These are phyloP conservation scores for Pemphredon lugubris DNA, from an alignment of 2,888 invertebrate species.

Conservation along the genomic window DNA sequence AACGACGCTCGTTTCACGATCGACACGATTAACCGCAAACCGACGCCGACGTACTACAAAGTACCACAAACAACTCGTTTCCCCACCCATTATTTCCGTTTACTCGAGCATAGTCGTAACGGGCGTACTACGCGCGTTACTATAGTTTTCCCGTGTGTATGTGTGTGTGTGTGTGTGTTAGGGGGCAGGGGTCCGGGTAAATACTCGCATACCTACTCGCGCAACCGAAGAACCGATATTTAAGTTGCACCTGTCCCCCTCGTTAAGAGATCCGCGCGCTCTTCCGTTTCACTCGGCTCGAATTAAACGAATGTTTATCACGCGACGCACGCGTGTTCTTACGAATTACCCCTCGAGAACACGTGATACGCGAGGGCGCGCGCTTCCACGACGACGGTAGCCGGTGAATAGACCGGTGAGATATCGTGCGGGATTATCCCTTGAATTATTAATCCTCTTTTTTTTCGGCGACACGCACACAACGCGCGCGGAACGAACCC, in stretches of 20 bases:
- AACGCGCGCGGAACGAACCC: constrained; percentile 5
- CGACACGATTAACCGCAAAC: too few species aligned
- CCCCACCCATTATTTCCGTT: too few species aligned
- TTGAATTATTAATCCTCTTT: constrained; percentile 72
- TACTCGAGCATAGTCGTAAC: too few species aligned
- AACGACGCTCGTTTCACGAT: too few species aligned
- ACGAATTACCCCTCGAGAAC: constrained; percentile 12
- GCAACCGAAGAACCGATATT: not conserved
- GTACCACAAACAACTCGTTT: too few species aligned
- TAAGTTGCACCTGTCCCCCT: not conserved
- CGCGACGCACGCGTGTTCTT: constrained; percentile 23
- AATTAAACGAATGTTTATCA: constrained; percentile 35
- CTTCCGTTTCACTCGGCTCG: constrained; percentile 11
- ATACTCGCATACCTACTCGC: too few species aligned
- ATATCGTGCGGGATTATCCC: constrained; percentile 65
- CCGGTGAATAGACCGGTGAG: constrained; percentile 8
- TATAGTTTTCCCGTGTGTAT: too few species aligned
- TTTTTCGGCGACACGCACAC: constrained; percentile 26
- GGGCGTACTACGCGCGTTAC: too few species aligned
- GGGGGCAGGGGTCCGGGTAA: too few species aligned
- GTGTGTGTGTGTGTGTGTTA: too few species aligned
- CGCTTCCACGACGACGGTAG: not conserved
- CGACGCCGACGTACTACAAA: too few species aligned
- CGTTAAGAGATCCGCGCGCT: not conserved
- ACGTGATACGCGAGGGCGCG: constrained; percentile 11